These are phyloP conservation scores for Cervus canadensis DNA, from an alignment of 2,113 vertebrate genomes.

Conservation along the genomic window DNA sequence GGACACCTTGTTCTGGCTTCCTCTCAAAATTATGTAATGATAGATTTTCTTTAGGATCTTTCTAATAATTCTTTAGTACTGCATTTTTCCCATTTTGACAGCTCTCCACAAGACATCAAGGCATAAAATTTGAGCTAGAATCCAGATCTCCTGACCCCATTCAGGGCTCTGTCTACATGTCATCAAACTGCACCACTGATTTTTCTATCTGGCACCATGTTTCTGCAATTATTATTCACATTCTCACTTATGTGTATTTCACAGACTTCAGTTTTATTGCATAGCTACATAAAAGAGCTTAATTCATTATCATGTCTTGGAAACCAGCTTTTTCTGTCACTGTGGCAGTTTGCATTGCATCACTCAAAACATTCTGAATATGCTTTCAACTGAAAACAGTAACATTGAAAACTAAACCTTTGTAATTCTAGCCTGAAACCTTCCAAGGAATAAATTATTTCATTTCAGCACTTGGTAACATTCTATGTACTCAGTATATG, in stretches of 20 bases:
- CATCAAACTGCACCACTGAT: neutral
- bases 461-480: neutral
- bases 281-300: constrained; percentile 67
- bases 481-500: neutral
- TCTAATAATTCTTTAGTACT: neutral
- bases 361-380: constrained; percentile 67
- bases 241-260: neutral
- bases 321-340: constrained; percentile 68
- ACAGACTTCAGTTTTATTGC: constrained; percentile 44
- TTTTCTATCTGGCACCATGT: neutral
- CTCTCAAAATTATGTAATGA: neutral
- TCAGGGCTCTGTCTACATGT: neutral
- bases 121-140: neutral
- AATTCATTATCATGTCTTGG: constrained; percentile 73
- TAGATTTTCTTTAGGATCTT: neutral
- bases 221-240: neutral
- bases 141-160: neutral
- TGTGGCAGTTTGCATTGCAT: constrained; percentile 68
- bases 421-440: constrained; percentile 58
- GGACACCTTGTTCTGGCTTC: neutral
- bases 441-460: neutral
- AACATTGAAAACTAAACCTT: constrained; percentile 41
- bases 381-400: constrained; percentile 66
- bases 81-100: neutral
- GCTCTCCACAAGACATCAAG: neutral